Evolutionary conservation across 2,113 vertebrate genomes (phyloP).

Genomic region (Laterallus jamaicensis): DNA sequence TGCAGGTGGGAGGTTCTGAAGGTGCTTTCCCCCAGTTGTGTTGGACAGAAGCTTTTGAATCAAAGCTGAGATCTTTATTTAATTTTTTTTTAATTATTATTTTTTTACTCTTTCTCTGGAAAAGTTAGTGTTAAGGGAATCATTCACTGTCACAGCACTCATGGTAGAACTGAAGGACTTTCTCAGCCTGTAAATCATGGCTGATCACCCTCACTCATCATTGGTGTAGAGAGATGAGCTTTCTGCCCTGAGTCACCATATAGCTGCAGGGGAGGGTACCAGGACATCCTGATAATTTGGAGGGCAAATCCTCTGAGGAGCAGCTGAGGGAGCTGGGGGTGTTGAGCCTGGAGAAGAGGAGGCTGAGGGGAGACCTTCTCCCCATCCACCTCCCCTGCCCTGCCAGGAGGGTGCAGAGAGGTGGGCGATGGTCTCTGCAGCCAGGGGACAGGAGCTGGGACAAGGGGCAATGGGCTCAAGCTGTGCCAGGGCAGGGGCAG

Average conservation of each 20-base stretch:
- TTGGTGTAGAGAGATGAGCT: not conserved
- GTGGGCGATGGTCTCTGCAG: no score
- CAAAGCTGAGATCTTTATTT: not conserved
- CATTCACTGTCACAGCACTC: not conserved
- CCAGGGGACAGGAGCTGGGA: no score
- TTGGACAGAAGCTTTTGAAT: not conserved
- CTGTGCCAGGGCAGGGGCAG: no score
- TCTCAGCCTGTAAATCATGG: not conserved
- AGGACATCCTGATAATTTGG: not conserved
- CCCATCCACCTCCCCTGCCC: no score
- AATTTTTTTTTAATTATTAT: no score
- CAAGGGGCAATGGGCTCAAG: no score
- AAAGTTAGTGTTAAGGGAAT: not conserved
- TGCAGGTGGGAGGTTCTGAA: not conserved
- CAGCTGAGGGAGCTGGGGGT: no score
- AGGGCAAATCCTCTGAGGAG: no score
- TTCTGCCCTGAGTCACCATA: not conserved
- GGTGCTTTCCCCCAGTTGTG: not conserved
- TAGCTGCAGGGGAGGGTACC: not conserved
- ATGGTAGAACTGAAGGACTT: not conserved
- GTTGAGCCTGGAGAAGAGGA: no score
- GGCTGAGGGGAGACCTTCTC: no score
- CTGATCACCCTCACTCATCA: not conserved
- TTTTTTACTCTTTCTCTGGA: not conserved
- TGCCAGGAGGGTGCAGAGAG: no score